phyloP scores from a whole-genome alignment of 2,888 invertebrate genomes.

The Limnephilus rhombicus region DNA sequence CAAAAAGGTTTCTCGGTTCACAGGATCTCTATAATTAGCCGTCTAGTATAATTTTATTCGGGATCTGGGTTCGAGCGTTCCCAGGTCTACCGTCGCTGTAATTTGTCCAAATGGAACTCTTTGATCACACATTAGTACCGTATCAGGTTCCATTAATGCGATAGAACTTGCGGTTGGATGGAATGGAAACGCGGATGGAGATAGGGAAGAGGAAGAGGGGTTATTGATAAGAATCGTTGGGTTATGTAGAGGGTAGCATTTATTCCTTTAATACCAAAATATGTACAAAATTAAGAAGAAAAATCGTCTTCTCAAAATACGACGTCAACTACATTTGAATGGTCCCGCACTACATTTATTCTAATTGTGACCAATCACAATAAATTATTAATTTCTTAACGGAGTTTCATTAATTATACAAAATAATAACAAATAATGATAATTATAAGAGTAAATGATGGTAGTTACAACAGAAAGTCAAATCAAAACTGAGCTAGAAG shows the following conservation, averaged over 20 bases:
- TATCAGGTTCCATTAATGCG: slow-evolving; percentile 36
- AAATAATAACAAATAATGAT: too few species aligned
- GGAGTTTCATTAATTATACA: too few species aligned
- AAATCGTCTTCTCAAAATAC: neutral
- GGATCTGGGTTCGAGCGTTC: neutral
- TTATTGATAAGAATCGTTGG: neutral
- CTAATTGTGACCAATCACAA: too few species aligned
- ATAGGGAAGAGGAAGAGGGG: neutral
- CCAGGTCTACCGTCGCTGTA: neutral
- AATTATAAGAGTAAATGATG: too few species aligned
- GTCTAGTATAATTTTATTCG: neutral
- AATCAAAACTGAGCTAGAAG: too few species aligned
- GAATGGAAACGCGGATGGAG: neutral
- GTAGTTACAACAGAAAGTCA: too few species aligned
- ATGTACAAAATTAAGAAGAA: neutral
- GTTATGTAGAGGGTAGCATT: neutral
- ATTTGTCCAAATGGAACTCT: slow-evolving; percentile 35
- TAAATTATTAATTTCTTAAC: too few species aligned
- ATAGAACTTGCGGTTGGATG: slow-evolving; percentile 12
- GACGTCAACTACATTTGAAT: too few species aligned
- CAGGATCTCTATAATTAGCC: neutral
- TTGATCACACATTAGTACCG: slow-evolving; percentile 34
- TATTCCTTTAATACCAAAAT: neutral
- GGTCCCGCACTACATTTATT: too few species aligned
- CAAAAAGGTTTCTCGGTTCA: neutral